Evolutionary conservation across 2,113 vertebrate species (phyloP), one percentile per base, ranked within the genome.

Genomic region (Poecilia latipinna): DNA sequence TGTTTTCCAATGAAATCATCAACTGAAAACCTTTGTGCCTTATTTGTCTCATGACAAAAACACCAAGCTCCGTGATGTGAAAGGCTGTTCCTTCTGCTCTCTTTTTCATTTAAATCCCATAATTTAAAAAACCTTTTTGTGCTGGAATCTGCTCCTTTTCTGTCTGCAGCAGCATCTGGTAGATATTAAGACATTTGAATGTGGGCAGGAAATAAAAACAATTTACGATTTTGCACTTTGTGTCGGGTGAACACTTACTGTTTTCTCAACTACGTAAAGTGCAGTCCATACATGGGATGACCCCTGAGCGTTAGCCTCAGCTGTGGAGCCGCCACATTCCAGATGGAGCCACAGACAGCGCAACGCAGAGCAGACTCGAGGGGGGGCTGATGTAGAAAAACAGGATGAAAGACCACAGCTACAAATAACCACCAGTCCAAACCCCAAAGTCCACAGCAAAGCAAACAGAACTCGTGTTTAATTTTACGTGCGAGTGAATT

Each of bases 121-220:
- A n/a, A 2, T 57, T 57, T 57, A 8, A 57, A 24, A 57, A 57
- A n/a, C 19, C 8, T 24, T 24, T 10, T 54, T 54, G 7, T 22
- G 7, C 22, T 54, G 51, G 51, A 54, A 54, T 54, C 51, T 22
- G 4, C 31, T 51, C 71, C 65, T 65, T 68, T 77, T 87, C 81
- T 83, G 80, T 89, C 75, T 86, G 44, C 22, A 69, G 72, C 15
- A 85, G 69, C 93, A 92, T 90, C 82, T 92, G 90, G 90, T 88
- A 79, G 75, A 89, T 84, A 91, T 91, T 92, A 91, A 12, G 31
- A 63, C 71, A 85, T 82, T 65, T 78, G 62, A 85, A 88, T 68
- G 85, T 74, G 68, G 61, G 63, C 78, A 78, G 80, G 80, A 82
- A 91, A 87, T 92, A 82, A 84, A 84, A 91, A 82, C 72, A 88